These are phyloP conservation scores for Xanthia togata DNA, from an alignment of 2,888 invertebrate species.

Conservation along the genomic window DNA sequence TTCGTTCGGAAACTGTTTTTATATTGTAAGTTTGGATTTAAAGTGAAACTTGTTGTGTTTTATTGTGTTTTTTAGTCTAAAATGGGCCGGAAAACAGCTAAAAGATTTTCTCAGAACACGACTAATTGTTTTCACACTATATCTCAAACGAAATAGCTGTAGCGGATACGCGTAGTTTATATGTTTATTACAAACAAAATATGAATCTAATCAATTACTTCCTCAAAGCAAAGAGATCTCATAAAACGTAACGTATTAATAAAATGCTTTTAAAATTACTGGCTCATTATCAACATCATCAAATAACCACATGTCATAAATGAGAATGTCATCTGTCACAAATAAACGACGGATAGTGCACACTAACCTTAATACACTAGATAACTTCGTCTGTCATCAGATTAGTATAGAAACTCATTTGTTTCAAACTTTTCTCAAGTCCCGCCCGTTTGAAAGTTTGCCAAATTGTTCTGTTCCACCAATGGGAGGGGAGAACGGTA, in stretches of 20 bases:
- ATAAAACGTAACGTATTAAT: conserved; percentile 34
- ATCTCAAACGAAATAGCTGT: conserved; percentile 6
- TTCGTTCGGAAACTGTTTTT: conserved; percentile 4
- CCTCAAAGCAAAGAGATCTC: conserved; percentile 35
- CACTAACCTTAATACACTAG: conserved; percentile 42
- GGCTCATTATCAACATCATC: conserved; percentile 34
- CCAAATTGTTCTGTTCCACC: conserved; percentile 82
- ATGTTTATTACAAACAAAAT: conserved; percentile 13
- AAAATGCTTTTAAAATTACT: conserved; percentile 49
- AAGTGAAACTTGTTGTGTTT: background rate
- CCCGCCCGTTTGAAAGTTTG: conserved; percentile 85
- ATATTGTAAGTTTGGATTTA: background rate
- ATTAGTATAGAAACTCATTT: conserved; percentile 54
- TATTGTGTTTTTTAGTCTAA: background rate
- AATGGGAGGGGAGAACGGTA: conserved; percentile 71
- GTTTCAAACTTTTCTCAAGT: conserved; percentile 70
- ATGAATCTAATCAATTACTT: conserved; percentile 38
- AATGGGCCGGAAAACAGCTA: too few relatives aligned
- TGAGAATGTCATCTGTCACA: conserved; percentile 18
- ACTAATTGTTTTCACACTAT: background rate
- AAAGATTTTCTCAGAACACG: background rate
- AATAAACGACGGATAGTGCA: conserved; percentile 35
- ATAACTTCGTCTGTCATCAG: conserved; percentile 45
- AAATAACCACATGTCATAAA: conserved; percentile 48
- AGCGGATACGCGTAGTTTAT: conserved; percentile 19